Base-by-base conservation (phyloP, 2,113 vertebrate species). In the Sardina pilchardus region DNA sequence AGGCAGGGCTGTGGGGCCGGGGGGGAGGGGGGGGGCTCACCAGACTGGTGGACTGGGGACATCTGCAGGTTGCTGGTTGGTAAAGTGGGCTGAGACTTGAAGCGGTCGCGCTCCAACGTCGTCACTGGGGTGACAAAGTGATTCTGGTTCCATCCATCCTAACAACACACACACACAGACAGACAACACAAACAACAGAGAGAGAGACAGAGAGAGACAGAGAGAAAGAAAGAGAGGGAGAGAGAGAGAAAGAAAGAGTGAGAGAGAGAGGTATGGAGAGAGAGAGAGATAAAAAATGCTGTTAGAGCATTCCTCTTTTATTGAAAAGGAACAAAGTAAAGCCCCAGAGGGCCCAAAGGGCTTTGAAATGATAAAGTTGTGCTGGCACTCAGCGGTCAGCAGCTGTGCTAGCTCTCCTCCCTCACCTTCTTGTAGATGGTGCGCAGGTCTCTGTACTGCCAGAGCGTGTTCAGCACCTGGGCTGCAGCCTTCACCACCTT, bases 101-200 rank as follows among this genome's bases (percentile, higher is more conserved):
- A 99, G 90, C 97, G 91, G 85, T 99, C 97, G 82, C 98, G 94
- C 90, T 99, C 98, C 56, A 99, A 94, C 3, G 97, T 99, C 6
- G 98, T 98, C 63, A 97, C 97, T 1, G 98, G 98, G 24, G 98
- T 99, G 92, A 99, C 96, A 94, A 99, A 99, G 92, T 99, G 98
- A 95, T 97, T 99, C 92, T 99, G 98, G 95, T 97, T 99, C 98
- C 98, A 99, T 86, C 98, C 98, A 45, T 99, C 98, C 98, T 99
- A 91, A 39, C 59, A 30, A 88, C 50, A 89, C 84, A 88, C 84
- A 89, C 56, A 83, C 21, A 50, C 47, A 48, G 85, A 42, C 17
- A 82, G 24, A 10, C 30, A n/a, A 10, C 30, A 82, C 82, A 9
- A 50, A 81, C 30, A 53, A 75, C 36, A 71, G 34, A 19, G 2